Evolutionary conservation across 2,888 invertebrate genomes (phyloP).

Genomic region (Scrobipalpa costella): DNA sequence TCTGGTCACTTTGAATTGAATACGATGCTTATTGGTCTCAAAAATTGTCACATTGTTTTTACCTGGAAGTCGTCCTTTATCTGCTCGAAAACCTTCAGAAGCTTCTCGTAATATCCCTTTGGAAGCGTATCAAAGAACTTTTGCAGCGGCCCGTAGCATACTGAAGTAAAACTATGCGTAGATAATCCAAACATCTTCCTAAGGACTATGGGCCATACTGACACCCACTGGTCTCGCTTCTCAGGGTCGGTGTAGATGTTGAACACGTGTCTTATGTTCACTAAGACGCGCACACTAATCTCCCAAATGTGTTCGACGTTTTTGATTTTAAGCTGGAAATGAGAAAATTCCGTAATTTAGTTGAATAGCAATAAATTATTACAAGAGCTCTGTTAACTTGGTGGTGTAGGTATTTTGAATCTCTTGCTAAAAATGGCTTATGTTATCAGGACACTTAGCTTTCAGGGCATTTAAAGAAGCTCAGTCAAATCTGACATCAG

Average conservation of each 20-base stretch:
- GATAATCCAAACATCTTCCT: slow-evolving; percentile 84
- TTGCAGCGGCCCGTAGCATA: slow-evolving; percentile 83
- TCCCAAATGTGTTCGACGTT: slow-evolving; percentile 84
- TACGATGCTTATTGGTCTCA: not conserved
- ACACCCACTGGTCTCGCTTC: slow-evolving; percentile 81
- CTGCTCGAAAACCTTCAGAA: slow-evolving; percentile 76
- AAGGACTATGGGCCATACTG: slow-evolving; percentile 83
- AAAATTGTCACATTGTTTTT: slow-evolving; percentile 36
- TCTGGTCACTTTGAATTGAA: not conserved
- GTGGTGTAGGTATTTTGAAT: no score
- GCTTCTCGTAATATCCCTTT: slow-evolving; percentile 76
- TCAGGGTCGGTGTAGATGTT: slow-evolving; percentile 84
- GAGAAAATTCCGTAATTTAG: slow-evolving; percentile 9
- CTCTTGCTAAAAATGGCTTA: no score
- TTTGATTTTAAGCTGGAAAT: slow-evolving; percentile 80
- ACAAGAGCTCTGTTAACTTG: no score
- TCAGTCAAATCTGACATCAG: no score
- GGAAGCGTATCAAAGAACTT: slow-evolving; percentile 82
- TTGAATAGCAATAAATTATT: no score
- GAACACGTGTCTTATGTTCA: slow-evolving; percentile 83
- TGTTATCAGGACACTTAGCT: no score
- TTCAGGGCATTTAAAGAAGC: no score
- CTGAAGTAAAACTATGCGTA: slow-evolving; percentile 83
- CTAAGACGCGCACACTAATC: slow-evolving; percentile 80
- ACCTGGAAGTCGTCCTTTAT: slow-evolving; percentile 83